Percentiles rank a stretch among this genome's conserved stretches.
phyloP scores from a whole-genome alignment of 2,113 vertebrate genomes.

The Opisthocomus hoazin region DNA sequence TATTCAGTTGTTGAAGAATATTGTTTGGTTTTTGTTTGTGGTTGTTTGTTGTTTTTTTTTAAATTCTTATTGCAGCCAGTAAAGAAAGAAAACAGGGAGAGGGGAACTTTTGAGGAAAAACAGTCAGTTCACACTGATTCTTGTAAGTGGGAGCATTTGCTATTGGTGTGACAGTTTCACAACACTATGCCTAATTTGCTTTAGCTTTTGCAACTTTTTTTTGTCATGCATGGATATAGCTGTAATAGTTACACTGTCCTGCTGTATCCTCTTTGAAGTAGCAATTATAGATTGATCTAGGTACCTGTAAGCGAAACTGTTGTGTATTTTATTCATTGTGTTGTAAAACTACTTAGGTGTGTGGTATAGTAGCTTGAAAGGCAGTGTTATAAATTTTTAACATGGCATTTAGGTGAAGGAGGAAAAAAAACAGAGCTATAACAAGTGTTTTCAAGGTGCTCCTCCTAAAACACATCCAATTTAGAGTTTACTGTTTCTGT shows the following conservation, averaged over 20 bases:
- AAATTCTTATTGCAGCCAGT: neutral
- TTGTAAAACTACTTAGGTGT: neutral
- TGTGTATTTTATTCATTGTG: neutral
- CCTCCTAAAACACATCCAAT: neutral
- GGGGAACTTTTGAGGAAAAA: neutral
- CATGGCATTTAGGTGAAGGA: neutral
- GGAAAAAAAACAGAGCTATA: neutral
- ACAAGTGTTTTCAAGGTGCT: neutral
- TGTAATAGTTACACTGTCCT: neutral
- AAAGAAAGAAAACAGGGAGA: neutral
- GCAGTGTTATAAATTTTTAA: neutral
- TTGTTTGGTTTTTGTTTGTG: neutral
- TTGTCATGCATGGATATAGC: neutral
- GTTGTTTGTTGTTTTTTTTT: neutral
- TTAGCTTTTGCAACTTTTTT: neutral
- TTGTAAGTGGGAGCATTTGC: neutral
- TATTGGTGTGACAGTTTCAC: neutral
- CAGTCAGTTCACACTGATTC: neutral
- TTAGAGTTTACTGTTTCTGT: neutral
- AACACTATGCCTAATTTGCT: neutral
- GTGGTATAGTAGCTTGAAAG: neutral
- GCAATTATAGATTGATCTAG: neutral
- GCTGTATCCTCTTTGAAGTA: neutral
- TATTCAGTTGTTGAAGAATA: neutral
- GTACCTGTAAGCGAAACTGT: neutral